Evolutionary conservation across 2,888 invertebrate species (phyloP).

Genomic region (Unio pictorum): DNA sequence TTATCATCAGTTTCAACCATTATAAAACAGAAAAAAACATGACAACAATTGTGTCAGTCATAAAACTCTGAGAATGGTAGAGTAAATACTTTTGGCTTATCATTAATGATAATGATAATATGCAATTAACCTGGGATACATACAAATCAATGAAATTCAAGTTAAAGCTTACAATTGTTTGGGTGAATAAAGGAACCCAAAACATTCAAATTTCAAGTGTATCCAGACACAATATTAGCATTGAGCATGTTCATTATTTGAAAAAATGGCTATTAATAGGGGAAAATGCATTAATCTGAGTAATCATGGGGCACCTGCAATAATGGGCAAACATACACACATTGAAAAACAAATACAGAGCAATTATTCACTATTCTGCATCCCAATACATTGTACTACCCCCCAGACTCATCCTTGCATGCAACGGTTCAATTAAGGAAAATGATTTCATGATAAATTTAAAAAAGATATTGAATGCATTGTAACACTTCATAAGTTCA

Average conservation of each 20-base stretch:
- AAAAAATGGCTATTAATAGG: slow-evolving; percentile 9
- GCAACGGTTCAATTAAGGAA: slow-evolving; percentile 28
- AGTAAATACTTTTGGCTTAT: too few species aligned
- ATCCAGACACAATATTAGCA: neutral
- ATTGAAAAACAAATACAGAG: slow-evolving; percentile 18
- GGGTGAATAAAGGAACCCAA: slow-evolving; percentile 13
- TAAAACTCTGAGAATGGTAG: too few species aligned
- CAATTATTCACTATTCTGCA: slow-evolving; percentile 22
- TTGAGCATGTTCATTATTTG: neutral
- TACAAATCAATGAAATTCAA: neutral
- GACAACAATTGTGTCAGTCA: too few species aligned
- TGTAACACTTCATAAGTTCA: slow-evolving; percentile 27
- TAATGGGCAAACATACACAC: slow-evolving; percentile 22
- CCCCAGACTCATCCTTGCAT: slow-evolving; percentile 25
- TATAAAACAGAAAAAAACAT: too few species aligned
- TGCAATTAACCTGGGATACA: too few species aligned
- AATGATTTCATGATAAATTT: slow-evolving; percentile 17
- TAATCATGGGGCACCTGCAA: slow-evolving; percentile 29
- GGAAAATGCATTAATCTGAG: slow-evolving; percentile 17
- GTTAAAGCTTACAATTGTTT: slow-evolving; percentile 6
- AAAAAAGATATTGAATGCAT: slow-evolving; percentile 22
- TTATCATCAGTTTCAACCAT: too few species aligned
- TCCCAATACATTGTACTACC: slow-evolving; percentile 24
- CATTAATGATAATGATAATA: too few species aligned
- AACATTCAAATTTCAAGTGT: slow-evolving; percentile 3